These are phyloP conservation scores for Eupithecia exiguata DNA, from an alignment of 2,888 invertebrate species.

Conservation along the genomic window DNA sequence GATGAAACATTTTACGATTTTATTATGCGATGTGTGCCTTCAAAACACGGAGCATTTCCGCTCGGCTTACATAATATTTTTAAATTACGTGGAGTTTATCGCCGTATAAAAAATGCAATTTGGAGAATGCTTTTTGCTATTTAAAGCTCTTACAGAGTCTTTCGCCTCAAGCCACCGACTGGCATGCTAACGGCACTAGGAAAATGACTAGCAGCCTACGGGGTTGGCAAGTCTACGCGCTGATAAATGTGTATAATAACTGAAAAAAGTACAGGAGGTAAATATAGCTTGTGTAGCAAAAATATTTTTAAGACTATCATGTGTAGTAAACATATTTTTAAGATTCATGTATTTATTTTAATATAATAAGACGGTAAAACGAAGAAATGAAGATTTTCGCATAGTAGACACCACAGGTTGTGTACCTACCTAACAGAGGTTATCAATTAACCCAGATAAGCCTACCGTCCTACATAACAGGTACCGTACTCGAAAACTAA, in stretches of 20 bases:
- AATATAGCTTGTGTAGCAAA: neutral
- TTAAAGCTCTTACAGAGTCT: neutral
- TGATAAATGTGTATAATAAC: neutral
- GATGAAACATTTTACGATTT: constrained; percentile 71
- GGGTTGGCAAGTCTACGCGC: neutral
- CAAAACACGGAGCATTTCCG: constrained; percentile 67
- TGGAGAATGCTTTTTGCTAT: constrained; percentile 7
- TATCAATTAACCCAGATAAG: no score
- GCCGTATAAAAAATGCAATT: constrained; percentile 20
- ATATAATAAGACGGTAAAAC: no score
- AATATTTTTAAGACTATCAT: no score
- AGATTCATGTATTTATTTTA: no score
- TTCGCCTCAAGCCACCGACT: neutral
- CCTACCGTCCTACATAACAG: no score
- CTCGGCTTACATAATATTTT: constrained; percentile 71
- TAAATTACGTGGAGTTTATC: constrained; percentile 63
- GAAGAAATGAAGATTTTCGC: neutral
- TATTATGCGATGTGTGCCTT: constrained; percentile 64
- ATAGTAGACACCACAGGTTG: no score
- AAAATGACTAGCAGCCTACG: neutral
- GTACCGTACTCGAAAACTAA: neutral
- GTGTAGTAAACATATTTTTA: neutral
- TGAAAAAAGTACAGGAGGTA: no score
- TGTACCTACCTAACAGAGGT: no score
- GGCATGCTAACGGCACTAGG: neutral